Base-by-base conservation (phyloP, 1,140 invertebrate genomes). In the Carcinoscorpius rotundicauda region DNA sequence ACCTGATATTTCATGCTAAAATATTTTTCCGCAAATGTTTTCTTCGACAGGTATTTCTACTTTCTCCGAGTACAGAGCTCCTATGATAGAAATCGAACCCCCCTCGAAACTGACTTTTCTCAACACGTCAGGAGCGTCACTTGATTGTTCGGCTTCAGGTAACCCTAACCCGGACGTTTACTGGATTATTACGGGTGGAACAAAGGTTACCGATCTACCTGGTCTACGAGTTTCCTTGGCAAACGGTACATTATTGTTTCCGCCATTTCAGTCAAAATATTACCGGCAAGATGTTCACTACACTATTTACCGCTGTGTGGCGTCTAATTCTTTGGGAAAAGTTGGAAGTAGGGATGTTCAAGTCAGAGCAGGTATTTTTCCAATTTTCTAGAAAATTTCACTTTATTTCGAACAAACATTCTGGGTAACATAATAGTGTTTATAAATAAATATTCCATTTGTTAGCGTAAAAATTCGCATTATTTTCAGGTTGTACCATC, bases 241-340 rank as follows among this genome's bases (percentile, higher is more conserved):
- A 4, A 78, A 78, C 62, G 75, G 77, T 49, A 76, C 76, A 2
- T 69, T 78, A 8, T 87, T 93, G 51, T 95, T 97, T 76, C 90
- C 90, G 59, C 91, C 92, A 6, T 97, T 96, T 83, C 84, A 89
- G 62, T 90, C 90, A 52, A 87, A 92, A 76, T 88, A 92, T 75
- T 95, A 96, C 75, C 82, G 64, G 11, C 66, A 74, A 4, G 66
- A 71, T 51, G 69, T 77, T 10, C 77, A 78, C 63, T 71, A 72
- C 5, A 67, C 71, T 50, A 72, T 66, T 3, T 78, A 77, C 66
- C 67, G 75, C 50, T 78, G 77, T 67, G 58, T 74, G 3, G 77
- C 77, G 3, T 66, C 65, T 4, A 78, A 78, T 68, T 67, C 67
- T 5, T 73, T 72, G 8, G 77, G 77, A 5, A 71, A 66, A n/a